A percentile compares a stretch with the other conserved stretches of the same genome.
Evolutionary conservation across 2,113 vertebrate species (phyloP).

Genomic region (Hiodon alosoides): DNA sequence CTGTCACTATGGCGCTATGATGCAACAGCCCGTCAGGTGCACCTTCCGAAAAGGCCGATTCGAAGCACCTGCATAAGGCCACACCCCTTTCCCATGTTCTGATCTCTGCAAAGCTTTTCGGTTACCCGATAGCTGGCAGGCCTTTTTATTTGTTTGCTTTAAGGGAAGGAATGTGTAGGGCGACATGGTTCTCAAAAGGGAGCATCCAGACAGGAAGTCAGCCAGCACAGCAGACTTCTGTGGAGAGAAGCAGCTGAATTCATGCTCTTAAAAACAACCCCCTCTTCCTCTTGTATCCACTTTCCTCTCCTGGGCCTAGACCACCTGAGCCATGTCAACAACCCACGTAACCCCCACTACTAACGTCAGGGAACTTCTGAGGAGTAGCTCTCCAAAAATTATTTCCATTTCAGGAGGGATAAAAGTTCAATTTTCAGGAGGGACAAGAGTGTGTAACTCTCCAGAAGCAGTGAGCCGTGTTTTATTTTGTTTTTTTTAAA

Average conservation of each 20-base stretch:
- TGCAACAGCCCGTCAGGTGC: conserved; percentile 50
- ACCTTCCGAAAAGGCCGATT: neutral
- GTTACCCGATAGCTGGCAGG: too few species aligned
- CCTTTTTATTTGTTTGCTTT: conserved; percentile 18
- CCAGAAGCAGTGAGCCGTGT: neutral
- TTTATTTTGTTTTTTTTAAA: neutral
- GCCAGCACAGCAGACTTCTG: neutral
- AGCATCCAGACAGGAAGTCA: conserved; percentile 14
- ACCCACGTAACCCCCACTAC: too few species aligned
- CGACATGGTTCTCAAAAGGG: neutral
- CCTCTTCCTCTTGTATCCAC: neutral
- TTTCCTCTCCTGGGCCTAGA: neutral
- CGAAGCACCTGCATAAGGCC: conserved; percentile 13
- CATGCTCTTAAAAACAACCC: neutral
- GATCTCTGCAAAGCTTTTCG: neutral
- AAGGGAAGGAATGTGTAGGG: conserved; percentile 18
- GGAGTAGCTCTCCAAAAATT: too few species aligned
- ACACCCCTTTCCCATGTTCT: conserved; percentile 11
- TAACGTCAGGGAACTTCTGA: too few species aligned
- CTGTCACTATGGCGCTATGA: conserved; percentile 48
- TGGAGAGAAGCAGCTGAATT: neutral
- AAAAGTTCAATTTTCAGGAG: neutral
- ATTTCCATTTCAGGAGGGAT: neutral
- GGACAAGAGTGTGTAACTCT: neutral
- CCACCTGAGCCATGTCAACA: neutral